Evolutionary conservation across 2,888 invertebrate species (phyloP), one percentile per base, ranked within the genome.

Genomic region (Colletes collaris): DNA sequence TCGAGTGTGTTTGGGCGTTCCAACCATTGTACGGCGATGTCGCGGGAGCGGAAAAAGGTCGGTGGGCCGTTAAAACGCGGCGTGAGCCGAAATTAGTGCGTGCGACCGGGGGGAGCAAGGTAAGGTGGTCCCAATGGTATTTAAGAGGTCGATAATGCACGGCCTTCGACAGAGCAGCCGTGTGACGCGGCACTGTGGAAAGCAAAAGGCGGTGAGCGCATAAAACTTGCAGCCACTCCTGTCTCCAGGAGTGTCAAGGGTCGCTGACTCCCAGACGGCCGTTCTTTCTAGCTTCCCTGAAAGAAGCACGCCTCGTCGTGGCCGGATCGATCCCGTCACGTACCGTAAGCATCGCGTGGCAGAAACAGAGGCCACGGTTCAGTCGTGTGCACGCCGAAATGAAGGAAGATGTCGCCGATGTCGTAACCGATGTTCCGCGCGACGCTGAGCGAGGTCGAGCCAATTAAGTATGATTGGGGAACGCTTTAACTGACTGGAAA

Each of bases 161-260:
- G 81, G 77, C 81, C 79, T 86, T 83, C 83, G 86, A 68, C 70
- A 13, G 70, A 71, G 82, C 78, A 79, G 74, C 55, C 71, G 63
- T 73, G 53, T 73, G 81, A 72, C 74, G 67, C 74, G 77, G 75
- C 74, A 35, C 49, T 13, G 62, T 80, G 81, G 81, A 82, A 85
- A 81, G 77, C 75, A 85, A 77, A 84, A 79, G 76, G 73, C 76
- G 76, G 80, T 64, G 79, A 81, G 84, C 77, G 84, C 80, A 85
- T 84, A 82, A 86, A 86, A 84, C 77, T 85, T 86, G 77, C 86
- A 85, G 76, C 77, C 79, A 81, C 74, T 82, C 77, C 84, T 83
- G 86, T 85, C 86, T 86, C 81, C 84, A 86, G 78, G 83, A 83
- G 81, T 79, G 79, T 85, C 81, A 82, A 85, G 86, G 86, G 86